phyloP scores from a whole-genome alignment of 2,888 invertebrate species.

The Drosophila imparisetae region DNA sequence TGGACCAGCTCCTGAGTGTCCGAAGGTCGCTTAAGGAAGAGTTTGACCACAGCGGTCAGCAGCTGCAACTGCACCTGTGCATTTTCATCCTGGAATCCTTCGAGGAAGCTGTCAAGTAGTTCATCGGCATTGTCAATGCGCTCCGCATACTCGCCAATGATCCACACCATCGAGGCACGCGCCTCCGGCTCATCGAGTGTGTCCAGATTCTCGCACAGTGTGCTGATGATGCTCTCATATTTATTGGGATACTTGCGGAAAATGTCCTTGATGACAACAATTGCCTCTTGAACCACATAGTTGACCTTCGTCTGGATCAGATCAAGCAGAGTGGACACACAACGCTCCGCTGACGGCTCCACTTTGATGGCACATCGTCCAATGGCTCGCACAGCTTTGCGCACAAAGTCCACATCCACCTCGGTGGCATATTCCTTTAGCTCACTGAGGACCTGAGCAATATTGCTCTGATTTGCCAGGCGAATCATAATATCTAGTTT shows the following conservation, averaged over 20 bases:
- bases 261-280: slow-evolving; percentile 99
- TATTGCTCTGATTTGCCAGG: slow-evolving; percentile 98
- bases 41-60: slow-evolving; percentile 98
- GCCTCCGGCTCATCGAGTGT: slow-evolving; percentile 99
- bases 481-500: slow-evolving; percentile 99
- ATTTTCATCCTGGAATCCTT: slow-evolving; percentile 98
- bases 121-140: slow-evolving; percentile 99
- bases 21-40: slow-evolving; percentile 98
- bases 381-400: slow-evolving; percentile 99
- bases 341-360: slow-evolving; percentile 98
- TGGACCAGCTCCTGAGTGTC: slow-evolving; percentile 99
- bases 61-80: slow-evolving; percentile 98
- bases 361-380: slow-evolving; percentile 99
- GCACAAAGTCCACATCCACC: slow-evolving; percentile 99
- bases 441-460: slow-evolving; percentile 98
- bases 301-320: slow-evolving; percentile 99
- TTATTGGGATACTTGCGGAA: slow-evolving; percentile 99
- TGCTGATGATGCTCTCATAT: slow-evolving; percentile 99
- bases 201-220: slow-evolving; percentile 98
- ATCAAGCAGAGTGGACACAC: slow-evolving; percentile 98
- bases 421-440: slow-evolving; percentile 99
- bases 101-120: slow-evolving; percentile 97
- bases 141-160: slow-evolving; percentile 99
- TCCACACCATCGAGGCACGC: slow-evolving; percentile 98
- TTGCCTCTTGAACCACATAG: slow-evolving; percentile 99